Percentiles rank a stretch among this genome's conserved stretches.
phyloP scores from a whole-genome alignment of 37 sponge, comb jelly and placozoan genomes.

The Beroe forskalii region DNA sequence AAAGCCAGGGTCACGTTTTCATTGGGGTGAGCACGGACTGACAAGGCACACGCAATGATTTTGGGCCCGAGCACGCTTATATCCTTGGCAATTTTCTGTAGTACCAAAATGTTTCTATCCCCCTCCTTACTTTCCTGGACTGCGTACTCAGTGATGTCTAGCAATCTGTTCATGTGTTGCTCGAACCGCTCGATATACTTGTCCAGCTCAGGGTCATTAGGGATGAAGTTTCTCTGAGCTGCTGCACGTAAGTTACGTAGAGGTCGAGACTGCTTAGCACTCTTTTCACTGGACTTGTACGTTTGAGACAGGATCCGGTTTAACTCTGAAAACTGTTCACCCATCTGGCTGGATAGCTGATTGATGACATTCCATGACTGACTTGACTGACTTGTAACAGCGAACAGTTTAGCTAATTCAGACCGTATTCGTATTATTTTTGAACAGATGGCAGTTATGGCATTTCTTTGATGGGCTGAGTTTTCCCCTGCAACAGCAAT shows the following conservation, averaged over 20 bases:
- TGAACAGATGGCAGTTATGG: constrained; percentile 5
- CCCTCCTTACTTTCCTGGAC: constrained; percentile 30
- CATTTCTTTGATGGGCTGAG: neutral
- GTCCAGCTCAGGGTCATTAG: constrained; percentile 49
- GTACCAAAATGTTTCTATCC: constrained; percentile 22
- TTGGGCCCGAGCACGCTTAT: constrained; percentile 46
- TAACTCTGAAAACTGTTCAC: constrained; percentile 56
- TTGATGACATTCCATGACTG: constrained; percentile 63
- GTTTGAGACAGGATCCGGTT: constrained; percentile 60
- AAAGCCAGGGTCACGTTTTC: constrained; percentile 55
- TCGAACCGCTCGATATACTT: constrained; percentile 52
- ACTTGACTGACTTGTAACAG: constrained; percentile 44
- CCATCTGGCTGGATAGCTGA: constrained; percentile 32
- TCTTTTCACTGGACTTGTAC: constrained; percentile 43
- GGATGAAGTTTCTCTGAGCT: neutral
- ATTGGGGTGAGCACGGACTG: constrained; percentile 36
- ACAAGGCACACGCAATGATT: constrained; percentile 52
- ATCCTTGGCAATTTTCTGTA: constrained; percentile 24
- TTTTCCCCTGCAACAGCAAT: constrained; percentile 60
- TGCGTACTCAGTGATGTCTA: constrained; percentile 59
- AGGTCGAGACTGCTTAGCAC: neutral
- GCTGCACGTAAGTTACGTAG: constrained; percentile 1
- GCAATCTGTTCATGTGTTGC: constrained; percentile 35
- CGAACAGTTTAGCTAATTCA: constrained; percentile 36
- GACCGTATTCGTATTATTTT: constrained; percentile 28